Base-by-base conservation (phyloP, 2,797 vertebrate species). In the Alauda arvensis region DNA sequence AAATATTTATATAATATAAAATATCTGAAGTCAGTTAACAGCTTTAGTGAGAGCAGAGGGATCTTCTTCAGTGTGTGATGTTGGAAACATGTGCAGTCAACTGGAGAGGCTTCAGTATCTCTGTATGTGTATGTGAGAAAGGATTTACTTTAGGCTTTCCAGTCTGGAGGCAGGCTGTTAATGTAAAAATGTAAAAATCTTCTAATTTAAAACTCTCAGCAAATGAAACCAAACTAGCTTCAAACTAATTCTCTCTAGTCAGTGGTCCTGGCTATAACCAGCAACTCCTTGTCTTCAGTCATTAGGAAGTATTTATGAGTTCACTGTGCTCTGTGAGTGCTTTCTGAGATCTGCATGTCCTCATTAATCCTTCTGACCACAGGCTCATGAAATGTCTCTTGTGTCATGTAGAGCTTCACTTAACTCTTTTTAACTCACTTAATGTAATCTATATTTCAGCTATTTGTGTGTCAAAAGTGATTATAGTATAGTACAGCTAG, bases 301-400 rank as follows among this genome's bases (percentile, higher is more conserved):
- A 59, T 88, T 63, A 88, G 83, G 75, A 89, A 94, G 81, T 91
- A 94, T 89, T 92, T 92, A 65, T 17, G 82, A 76, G 89, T 87
- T 95, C 91, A 90, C 72, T 81, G 89, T 77, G 77, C 77, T 70
- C 92, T 71, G 24, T 24, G 85, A 91, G 67, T 60, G 65, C 83
- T 91, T 46, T 89, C 79, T 15, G 65, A 92, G 88, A 70, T 90
- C 91, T 87, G 61, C 67, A 55, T 87, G 85, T 92, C 61, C 91
- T 90, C 77, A 34, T 92, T 94, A 93, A 92, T 93, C 79, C 67
- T 81, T 78, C 82, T 93, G 82, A 88, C 77, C 83, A 91, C 57
- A 83, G 67, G 53, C 82, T 92, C 29, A 46, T 88, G 84, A 87
- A 87, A 68, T 1, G 0, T 74, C 53, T 88, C 56, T 77, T 78